These are phyloP conservation scores for Anomalospiza imberbis DNA, from an alignment of 2,797 vertebrate species.

Conservation along the genomic window DNA sequence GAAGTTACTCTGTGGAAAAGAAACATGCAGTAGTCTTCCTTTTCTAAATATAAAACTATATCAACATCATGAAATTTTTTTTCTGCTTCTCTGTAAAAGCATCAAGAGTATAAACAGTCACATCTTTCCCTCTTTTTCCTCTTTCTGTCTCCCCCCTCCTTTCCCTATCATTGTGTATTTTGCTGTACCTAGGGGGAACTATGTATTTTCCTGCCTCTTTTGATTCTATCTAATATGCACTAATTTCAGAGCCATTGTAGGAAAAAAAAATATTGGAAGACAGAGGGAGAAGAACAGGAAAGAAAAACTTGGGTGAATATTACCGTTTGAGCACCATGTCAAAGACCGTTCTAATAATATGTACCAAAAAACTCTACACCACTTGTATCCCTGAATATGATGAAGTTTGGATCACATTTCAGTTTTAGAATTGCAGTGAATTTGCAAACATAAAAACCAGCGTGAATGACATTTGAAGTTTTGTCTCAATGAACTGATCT, in stretches of 20 bases:
- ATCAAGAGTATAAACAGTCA: constrained; percentile 32
- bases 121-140: neutral
- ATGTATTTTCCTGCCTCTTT: neutral
- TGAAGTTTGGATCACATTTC: constrained; percentile 53
- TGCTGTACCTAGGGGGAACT: constrained; percentile 1
- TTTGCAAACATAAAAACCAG: constrained; percentile 38
- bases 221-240: constrained; percentile 51
- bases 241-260: neutral
- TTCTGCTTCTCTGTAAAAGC: constrained; percentile 55
- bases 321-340: neutral
- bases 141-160: neutral
- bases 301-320: neutral
- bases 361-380: neutral
- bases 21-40: constrained; percentile 3
- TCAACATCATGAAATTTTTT: constrained; percentile 63
- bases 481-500: neutral
- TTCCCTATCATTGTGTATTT: neutral
- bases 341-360: constrained; percentile 28
- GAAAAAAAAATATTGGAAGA: neutral
- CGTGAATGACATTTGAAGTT: constrained; percentile 15
- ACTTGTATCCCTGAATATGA: neutral
- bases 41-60: constrained; percentile 64
- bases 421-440: constrained; percentile 51
- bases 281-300: neutral
- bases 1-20: constrained; percentile 63